Conservation (phyloP, 2,113 vertebrate species). For the Cricetomys ansorgei region DNA sequence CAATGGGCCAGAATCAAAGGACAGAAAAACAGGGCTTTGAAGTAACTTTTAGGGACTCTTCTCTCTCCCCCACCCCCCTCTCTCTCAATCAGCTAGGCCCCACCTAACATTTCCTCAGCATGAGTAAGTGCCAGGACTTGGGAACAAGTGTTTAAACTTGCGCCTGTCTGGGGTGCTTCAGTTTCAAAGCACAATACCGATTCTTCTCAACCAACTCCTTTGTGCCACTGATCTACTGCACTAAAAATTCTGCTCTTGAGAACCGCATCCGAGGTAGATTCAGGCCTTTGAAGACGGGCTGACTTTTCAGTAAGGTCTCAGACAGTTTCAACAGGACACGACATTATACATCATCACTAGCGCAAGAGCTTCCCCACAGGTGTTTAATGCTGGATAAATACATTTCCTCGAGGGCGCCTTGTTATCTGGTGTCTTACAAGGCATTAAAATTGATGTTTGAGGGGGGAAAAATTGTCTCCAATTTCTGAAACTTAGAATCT, state of each 20-base stretch:
- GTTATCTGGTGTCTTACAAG: not conserved
- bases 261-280: not conserved
- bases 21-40: not conserved
- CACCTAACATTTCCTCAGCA: not conserved
- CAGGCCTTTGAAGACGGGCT: not conserved
- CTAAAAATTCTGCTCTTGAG: not conserved
- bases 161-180: not conserved
- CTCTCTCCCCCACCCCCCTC: not conserved
- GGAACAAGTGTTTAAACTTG: not conserved
- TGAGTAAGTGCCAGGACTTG: not conserved
- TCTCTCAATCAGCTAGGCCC: not conserved
- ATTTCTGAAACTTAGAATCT: conserved; percentile 57
- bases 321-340: not conserved
- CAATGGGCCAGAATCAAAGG: not conserved
- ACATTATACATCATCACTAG: not conserved
- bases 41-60: not conserved
- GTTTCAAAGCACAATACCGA: not conserved
- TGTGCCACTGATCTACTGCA: not conserved
- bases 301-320: not conserved
- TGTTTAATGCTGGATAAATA: not conserved
- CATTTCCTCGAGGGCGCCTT: not conserved
- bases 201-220: not conserved
- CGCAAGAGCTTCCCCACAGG: not conserved
- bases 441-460: conserved; percentile 35
- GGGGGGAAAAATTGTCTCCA: not conserved